Base-by-base conservation (phyloP, 2,113 vertebrate genomes). In the Eulemur rufifrons region DNA sequence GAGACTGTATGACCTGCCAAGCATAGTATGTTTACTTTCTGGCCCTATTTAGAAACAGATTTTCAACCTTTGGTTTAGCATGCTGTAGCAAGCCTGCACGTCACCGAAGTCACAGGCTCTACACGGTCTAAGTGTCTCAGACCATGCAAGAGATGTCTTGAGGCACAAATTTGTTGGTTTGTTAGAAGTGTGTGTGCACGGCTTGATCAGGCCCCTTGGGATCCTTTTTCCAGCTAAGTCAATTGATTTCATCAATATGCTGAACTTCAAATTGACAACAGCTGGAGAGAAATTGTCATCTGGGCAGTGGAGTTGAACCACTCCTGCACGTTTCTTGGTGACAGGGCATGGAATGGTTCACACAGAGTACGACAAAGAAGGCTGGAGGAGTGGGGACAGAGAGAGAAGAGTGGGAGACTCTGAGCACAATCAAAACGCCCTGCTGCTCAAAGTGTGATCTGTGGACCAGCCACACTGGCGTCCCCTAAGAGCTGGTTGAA, bases 181-280 rank as follows among this genome's bases (percentile, higher is more conserved):
- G 59, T 32, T 34, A n/a, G 32, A 42, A 50, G 66, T 13, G 29
- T 63, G 66, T 17, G 50, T 52, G 77, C 32, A 15, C 8, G 52
- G 52, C 61, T 39, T 86, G 85, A 73, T 63, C 47, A 23, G 29
- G 34, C 86, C 91, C 64, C 83, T 68, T n/a, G 54, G 59, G 95
- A 52, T 64, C 10, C 12, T 54, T 73, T 83, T 37, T 50, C 90
- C 80, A 89, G 21, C 66, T 18, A 74, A 97, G 95, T 78, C 76
- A 34, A 83, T 6, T 64, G 95, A 97, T 95, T 92, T 52, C 81
- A 89, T 94, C 74, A 84, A 89, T 45, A 89, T 52, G 21, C 66
- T 86, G 87, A 91, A 87, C 92, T 78, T 97, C 73, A 91, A 95
- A 94, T 25, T 92, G 92, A 50, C 76, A 87, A 89, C 86, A 94